Base-by-base conservation (phyloP, 2,113 vertebrate genomes). In the Tychaedon coryphoeus region DNA sequence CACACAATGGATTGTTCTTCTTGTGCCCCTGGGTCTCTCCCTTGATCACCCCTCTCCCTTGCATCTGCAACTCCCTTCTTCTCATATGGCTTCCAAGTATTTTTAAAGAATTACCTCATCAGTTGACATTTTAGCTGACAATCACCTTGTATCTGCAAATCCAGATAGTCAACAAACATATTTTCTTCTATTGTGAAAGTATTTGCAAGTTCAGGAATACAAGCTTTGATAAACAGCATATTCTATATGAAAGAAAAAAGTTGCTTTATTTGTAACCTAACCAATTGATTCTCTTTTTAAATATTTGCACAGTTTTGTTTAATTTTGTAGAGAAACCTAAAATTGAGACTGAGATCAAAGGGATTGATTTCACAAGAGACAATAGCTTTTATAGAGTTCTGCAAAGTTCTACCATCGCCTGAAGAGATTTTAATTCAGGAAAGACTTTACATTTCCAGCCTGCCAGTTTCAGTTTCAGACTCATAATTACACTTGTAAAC, bases 391-490 rank as follows among this genome's bases (percentile, higher is more conserved):
- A 67, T 18, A 92, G 51, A 89, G 51, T 67, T 74, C 86, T 92
- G 48, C 36, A 57, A 83, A 96, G 77, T 67, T 88, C 64, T 75
- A 86, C 61, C 54, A 42, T 67, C 4, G n/a, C 94, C 90, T 85
- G 65, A 94, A 95, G 96, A 92, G 19, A 38, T 95, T 96, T 93
- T 78, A 95, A 93, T 86, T 75, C 84, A 87, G 40, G 50, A 65
- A 93, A 91, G 74, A 62, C 56, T 87, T 88, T 60, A 75, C 1
- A 4, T 92, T 96, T 94, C 88, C 54, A 79, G 67, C 50, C 70
- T 88, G 86, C 86, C 96, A 92, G 88, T 78, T 96, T 88, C 85
- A 79, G n/a, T 96, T 96, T 94, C 95, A 95, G 88, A 82, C 34
- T 89, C 83, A 93, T 97, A 95, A 96, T 96, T 96, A 91, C 60